phyloP scores from a whole-genome alignment of 2,113 vertebrate species.

The Desmodus rotundus region DNA sequence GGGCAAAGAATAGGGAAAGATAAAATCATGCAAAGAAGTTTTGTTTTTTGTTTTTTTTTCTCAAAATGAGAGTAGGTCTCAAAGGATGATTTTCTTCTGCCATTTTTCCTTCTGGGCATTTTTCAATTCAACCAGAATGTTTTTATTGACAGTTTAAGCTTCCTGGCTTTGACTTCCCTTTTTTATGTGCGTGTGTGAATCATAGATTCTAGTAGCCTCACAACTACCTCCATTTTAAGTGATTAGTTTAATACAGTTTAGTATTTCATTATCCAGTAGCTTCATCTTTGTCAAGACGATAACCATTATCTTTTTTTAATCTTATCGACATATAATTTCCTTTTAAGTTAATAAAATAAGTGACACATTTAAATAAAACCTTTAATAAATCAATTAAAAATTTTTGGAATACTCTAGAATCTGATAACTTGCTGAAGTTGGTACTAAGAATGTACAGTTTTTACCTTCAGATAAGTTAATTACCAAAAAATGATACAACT shows the following conservation, averaged over 20 bases:
- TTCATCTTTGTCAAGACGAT: conserved; percentile 38
- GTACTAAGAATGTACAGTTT: neutral
- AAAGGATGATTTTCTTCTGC: conserved; percentile 11
- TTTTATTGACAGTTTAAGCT: neutral
- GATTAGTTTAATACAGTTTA: neutral
- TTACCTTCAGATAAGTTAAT: conserved; percentile 17
- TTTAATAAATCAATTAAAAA: neutral
- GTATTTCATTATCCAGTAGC: neutral
- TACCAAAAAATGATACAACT: neutral
- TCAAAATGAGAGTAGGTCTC: conserved; percentile 11
- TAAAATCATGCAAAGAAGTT: neutral
- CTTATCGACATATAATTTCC: neutral
- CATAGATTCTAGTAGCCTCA: neutral
- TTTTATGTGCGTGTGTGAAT: neutral
- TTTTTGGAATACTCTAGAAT: neutral
- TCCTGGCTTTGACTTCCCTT: neutral
- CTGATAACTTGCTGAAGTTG: conserved; percentile 3
- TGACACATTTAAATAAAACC: neutral
- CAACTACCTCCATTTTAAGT: neutral
- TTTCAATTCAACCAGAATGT: neutral
- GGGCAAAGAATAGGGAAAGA: neutral
- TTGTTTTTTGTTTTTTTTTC: neutral
- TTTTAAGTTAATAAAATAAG: neutral
- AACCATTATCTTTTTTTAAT: neutral
- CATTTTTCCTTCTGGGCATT: neutral